Percentiles rank a stretch among this genome's conserved stretches.
Evolutionary conservation across 2,113 vertebrate genomes (phyloP).

Genomic region (Ceyx cyanopectus): DNA sequence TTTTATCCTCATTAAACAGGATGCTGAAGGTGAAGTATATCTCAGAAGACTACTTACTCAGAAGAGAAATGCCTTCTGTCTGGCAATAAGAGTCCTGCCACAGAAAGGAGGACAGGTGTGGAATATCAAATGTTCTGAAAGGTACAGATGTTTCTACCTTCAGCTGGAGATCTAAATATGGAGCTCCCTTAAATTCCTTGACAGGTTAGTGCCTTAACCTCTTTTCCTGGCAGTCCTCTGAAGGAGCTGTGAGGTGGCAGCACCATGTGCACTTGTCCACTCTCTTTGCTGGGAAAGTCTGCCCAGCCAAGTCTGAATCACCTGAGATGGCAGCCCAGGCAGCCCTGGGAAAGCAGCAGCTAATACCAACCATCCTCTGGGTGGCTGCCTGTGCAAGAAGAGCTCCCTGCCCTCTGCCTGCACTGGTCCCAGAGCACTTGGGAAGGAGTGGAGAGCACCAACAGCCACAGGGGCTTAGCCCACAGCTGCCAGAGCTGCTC

Average conservation of each 20-base stretch:
- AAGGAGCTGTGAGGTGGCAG: neutral
- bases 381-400: neutral
- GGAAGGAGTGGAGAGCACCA: neutral
- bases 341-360: neutral
- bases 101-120: neutral
- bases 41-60: neutral
- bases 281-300: neutral
- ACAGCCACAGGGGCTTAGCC: neutral
- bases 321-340: neutral
- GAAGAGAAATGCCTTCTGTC: neutral
- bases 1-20: neutral
- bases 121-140: slow-evolving; percentile 2
- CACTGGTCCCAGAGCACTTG: accelerated
- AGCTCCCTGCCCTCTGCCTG: neutral
- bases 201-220: neutral
- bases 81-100: slow-evolving; percentile 2
- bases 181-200: neutral
- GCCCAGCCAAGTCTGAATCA: neutral
- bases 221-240: neutral
- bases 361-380: neutral
- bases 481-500: neutral
- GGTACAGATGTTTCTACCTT: neutral
- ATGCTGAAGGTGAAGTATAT: neutral
- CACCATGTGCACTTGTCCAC: accelerated
- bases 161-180: neutral